Conservation (phyloP, 2,113 vertebrate genomes). For the Saccopteryx leptura region DNA sequence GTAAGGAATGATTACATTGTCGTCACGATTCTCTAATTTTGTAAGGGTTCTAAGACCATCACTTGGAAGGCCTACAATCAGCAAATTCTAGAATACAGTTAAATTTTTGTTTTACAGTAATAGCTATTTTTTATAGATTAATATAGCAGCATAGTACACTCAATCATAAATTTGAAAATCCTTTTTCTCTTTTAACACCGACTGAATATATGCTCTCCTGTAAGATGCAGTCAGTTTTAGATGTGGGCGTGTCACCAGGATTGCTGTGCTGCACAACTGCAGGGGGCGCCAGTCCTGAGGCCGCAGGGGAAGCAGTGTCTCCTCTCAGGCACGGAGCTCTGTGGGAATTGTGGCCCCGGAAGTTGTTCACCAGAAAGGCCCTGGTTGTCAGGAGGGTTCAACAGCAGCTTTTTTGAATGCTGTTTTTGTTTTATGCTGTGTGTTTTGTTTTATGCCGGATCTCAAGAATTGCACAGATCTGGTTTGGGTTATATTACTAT, state of each 20-base stretch:
- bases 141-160: not conserved
- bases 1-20: not conserved
- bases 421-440: not conserved
- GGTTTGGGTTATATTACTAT: not conserved
- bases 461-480: not conserved
- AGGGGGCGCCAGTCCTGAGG: not conserved
- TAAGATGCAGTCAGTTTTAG: not conserved
- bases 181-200: not conserved
- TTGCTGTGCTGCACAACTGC: not conserved
- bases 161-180: not conserved
- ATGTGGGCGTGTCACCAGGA: not conserved
- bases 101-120: not conserved
- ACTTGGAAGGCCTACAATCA: not conserved
- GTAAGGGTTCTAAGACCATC: not conserved
- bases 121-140: not conserved
- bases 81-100: not conserved
- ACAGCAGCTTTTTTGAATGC: not conserved
- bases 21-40: not conserved
- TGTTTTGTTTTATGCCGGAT: not conserved
- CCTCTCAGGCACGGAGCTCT: not conserved
- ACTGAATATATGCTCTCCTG: not conserved
- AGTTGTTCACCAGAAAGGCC: not conserved
- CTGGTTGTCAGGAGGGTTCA: accelerated
- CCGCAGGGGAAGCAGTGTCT: not conserved
- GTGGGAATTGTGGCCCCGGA: not conserved